These are phyloP conservation scores for Alviniconcha strummeri DNA, from an alignment of 2,888 invertebrate genomes.

Conservation along the genomic window DNA sequence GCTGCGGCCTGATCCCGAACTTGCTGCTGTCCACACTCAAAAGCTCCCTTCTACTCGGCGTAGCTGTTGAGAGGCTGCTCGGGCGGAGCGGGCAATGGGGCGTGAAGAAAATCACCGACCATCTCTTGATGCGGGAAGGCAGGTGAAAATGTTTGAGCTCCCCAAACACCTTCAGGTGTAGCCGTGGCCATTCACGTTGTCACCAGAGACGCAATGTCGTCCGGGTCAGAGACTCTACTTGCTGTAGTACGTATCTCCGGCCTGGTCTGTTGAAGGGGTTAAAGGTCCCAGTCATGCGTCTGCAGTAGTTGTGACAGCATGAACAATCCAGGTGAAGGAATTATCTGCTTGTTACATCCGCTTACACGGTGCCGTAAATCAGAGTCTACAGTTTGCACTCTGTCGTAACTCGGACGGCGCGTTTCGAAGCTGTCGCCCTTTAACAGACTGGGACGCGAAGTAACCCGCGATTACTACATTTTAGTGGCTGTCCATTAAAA, in stretches of 20 bases:
- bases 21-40: background rate
- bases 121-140: slow-evolving; percentile 12
- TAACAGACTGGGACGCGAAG: no score
- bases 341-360: no score
- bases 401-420: no score
- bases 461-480: no score
- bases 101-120: slow-evolving; percentile 27
- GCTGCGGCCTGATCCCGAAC: background rate
- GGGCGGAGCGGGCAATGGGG: slow-evolving; percentile 4
- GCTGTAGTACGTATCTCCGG: background rate
- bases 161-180: slow-evolving; percentile 13
- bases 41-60: background rate
- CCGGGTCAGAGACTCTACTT: background rate
- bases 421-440: no score
- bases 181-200: background rate
- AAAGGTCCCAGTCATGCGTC: no score
- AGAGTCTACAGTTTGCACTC: no score
- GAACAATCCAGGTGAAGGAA: no score
- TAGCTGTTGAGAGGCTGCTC: background rate
- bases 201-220: background rate
- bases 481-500: no score
- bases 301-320: no score
- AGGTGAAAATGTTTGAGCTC: slow-evolving; percentile 30
- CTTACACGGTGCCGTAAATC: no score
- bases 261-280: background rate